These are phyloP conservation scores for Cottus gobio DNA, from an alignment of 2,113 vertebrate species.

Conservation along the genomic window DNA sequence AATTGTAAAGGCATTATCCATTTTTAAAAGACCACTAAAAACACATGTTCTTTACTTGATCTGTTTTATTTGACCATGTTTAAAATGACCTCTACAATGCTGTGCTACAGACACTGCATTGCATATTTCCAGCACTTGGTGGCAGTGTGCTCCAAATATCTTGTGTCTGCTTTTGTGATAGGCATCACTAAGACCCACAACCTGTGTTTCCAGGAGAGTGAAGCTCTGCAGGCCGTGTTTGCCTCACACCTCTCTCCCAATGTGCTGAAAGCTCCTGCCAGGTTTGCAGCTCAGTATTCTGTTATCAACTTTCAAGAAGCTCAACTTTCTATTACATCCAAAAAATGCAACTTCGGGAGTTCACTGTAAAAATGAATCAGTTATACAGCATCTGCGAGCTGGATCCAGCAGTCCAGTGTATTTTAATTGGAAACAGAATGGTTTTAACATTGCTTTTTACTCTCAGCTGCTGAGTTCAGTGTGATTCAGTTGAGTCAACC, in stretches of 20 bases:
- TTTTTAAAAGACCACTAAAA: background rate
- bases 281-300: conserved; percentile 79
- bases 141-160: conserved; percentile 59
- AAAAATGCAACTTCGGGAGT: background rate
- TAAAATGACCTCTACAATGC: background rate
- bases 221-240: conserved; percentile 91
- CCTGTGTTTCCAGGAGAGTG: conserved; percentile 89
- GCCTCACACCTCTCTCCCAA: conserved; percentile 88
- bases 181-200: conserved; percentile 93
- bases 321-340: background rate
- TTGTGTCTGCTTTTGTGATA: conserved; percentile 62
- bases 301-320: background rate
- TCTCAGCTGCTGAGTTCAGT: background rate
- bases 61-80: background rate
- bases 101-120: background rate
- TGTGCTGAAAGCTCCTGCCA: conserved; percentile 88
- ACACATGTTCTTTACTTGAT: background rate
- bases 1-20: background rate
- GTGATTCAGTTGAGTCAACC: background rate
- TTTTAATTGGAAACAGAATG: conserved; percentile 1
- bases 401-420: background rate
- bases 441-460: background rate
- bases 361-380: background rate
- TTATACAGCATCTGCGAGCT: background rate
- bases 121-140: conserved; percentile 57